Evolutionary conservation across 2,113 vertebrate species (phyloP), one percentile per base, ranked within the genome.

Genomic region (Cynoglossus semilaevis): DNA sequence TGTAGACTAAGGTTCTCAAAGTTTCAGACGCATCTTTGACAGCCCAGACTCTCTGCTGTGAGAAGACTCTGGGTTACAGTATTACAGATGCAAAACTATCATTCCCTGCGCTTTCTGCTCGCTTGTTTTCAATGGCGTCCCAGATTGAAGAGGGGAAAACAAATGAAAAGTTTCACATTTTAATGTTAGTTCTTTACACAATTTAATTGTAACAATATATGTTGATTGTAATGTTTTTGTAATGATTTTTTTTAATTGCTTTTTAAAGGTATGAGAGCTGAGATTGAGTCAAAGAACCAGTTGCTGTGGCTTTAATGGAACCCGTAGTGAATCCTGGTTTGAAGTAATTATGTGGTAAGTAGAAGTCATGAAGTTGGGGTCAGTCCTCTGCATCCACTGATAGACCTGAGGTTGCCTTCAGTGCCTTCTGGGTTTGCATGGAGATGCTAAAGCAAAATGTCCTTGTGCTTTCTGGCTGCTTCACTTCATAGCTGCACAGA

Each of bases 371-470:
- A 15, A 7, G 1, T 40, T 58, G 12, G 36, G 6, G 1, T 47
- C 42, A 10, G 15, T 2, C 22, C 9, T 7, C 63, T 68, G 88
- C 88, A 90, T 91, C 86, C 74, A 68, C 89, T 89, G 89, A 90
- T 91, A 90, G 85, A 79, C 89, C 89, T 80, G 76, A 70, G 82
- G 89, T 84, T 73, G 12, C 14, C 17, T 36, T 38, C 38, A 7
- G 65, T 90, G 71, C 84, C 85, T 77, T 90, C 65, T 81, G 40
- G 81, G 87, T 90, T 92, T 92, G 89, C 88, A 90, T 35, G 71
- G 56, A 54, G 89, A 90, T 91, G 88, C 88, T 63, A 89, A 11
- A 90, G 16, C 52, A 56, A 83, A 15, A 5, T 1, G 77, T 87
- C 80, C 84, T 87, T 0, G 16, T 0, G 29, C 67, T 86, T 81